Base-by-base conservation (phyloP, 2,113 vertebrate species). In the Dissostichus mawsoni region DNA sequence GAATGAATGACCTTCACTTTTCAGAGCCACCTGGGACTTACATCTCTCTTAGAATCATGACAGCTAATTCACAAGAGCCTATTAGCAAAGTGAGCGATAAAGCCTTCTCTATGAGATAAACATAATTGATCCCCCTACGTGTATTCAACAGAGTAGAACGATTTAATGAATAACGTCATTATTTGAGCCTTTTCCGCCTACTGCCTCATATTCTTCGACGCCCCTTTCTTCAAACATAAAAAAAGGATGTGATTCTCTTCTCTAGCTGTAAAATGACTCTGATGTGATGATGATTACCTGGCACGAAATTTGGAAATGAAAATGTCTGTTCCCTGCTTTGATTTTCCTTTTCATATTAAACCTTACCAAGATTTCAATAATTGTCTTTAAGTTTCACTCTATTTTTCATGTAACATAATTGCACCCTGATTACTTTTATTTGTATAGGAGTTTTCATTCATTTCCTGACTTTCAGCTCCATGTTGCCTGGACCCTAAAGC, bases 1-100 rank as follows among this genome's bases (percentile, higher is more conserved):
- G 14, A 74, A 59, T 55, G 13, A 51, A 45, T 57, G 8, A 14
- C 4, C 25, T 64, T 11, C 13, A 57, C 11, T 51, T 67, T 29
- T 29, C n/a, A 58, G 33, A 36, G 44, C 9, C 3, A 9, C 23
- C 61, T 48, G 62, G 56, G 44, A 58, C 71, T 23, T 75, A 50
- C 36, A 36, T 88, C 53, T 77, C 69, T 57, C 58, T 77, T 52
- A 66, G 65, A 52, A 61, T 47, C 11, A 57, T 20, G 69, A 50
- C 55, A 72, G 52, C 41, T 48, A 33, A 16, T 66, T 76, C 51
- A 65, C 41, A 56, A 48, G 56, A 66, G 20, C 52, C 63, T 56
- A 2, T 65, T 75, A 47, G 8, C 41, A 67, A 76, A 48, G 13
- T 58, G 53, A 76, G 44, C 62, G n/a, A 66, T 57, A 51, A 67